These are phyloP conservation scores for Diadema setosum DNA, from an alignment of 35 echinoderm and acorn worm species.

Conservation along the genomic window DNA sequence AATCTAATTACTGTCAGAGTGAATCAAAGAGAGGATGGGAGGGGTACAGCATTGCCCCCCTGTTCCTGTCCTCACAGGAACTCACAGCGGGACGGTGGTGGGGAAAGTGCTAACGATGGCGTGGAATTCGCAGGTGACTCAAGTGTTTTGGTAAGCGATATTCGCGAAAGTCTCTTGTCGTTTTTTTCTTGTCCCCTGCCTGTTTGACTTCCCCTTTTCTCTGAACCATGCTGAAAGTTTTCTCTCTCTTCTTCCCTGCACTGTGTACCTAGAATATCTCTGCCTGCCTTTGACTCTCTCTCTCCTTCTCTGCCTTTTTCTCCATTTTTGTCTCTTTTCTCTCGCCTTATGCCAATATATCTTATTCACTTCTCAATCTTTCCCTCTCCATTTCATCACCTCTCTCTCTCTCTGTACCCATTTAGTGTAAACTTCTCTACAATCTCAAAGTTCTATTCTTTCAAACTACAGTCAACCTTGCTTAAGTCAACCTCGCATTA, in stretches of 20 bases:
- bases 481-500: no score
- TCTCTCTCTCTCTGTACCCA: no score
- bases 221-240: background rate
- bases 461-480: no score
- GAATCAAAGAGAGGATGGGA: background rate
- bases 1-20: background rate
- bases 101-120: background rate
- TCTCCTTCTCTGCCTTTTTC: background rate
- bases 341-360: no score
- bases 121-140: background rate
- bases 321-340: background rate
- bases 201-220: background rate
- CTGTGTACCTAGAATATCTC: background rate
- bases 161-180: background rate
- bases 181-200: background rate
- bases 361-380: background rate
- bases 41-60: background rate
- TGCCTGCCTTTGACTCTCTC: background rate
- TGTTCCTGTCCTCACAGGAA: background rate
- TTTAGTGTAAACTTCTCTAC: no score
- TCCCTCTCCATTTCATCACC: background rate
- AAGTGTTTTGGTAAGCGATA: background rate
- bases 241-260: background rate
- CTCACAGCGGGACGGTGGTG: background rate
- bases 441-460: no score